Evolutionary conservation across 1,140 invertebrate species (phyloP).

Genomic region (Adoxophyes honmai): DNA sequence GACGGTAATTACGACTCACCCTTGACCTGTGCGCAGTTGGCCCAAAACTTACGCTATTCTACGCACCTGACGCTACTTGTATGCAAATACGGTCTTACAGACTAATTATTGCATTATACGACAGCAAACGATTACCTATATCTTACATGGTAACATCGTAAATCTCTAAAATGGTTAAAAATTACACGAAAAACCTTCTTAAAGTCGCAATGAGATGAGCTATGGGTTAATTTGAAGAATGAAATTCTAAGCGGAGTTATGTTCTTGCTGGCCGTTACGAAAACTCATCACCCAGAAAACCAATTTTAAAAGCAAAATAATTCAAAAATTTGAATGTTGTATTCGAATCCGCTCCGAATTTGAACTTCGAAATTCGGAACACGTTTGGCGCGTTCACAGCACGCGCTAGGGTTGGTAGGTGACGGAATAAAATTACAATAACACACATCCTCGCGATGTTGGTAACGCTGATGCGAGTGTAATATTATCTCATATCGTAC

Average conservation of each 20-base stretch:
- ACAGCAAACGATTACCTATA: no score
- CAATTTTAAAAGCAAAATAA: neutral
- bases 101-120: neutral
- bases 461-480: neutral
- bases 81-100: neutral
- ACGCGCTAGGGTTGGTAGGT: neutral
- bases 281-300: no score
- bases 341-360: neutral
- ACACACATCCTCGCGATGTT: constrained; percentile 14
- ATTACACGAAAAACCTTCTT: no score
- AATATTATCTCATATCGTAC: constrained; percentile 7
- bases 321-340: neutral
- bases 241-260: no score
- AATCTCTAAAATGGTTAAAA: no score
- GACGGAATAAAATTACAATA: constrained; percentile 19
- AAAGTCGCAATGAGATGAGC: no score
- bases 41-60: neutral
- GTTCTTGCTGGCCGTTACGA: no score
- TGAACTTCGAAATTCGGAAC: constrained; percentile 5
- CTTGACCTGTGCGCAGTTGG: neutral
- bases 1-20: constrained; percentile 10
- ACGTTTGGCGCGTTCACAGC: constrained; percentile 8
- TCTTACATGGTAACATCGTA: no score
- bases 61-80: constrained; percentile 11
- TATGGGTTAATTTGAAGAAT: no score